Base-by-base conservation (phyloP, 2,797 vertebrate genomes). In the Caiman crocodilus region DNA sequence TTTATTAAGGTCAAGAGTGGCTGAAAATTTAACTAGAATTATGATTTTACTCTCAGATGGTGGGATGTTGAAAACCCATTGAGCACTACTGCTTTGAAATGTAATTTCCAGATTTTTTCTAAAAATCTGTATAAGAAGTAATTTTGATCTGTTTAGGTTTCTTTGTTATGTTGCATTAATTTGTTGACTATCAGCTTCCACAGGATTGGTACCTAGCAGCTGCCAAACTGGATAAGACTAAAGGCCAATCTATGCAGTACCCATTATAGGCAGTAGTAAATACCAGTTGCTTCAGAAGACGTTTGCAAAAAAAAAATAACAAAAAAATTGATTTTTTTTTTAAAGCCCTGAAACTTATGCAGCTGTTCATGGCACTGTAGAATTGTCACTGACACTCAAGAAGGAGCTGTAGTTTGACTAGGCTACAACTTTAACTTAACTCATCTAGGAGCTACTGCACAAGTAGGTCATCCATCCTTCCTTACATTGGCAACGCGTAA, bases 21-120 rank as follows among this genome's bases (percentile, higher is more conserved):
- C 42, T 91, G 88, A 93, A 96, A 74, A 60, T 79, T 60, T 89
- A 94, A 95, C 90, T 94, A 76, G 82, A 92, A 89, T 86, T 78
- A 78, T 42, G 82, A 91, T 94, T 97, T 95, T 85, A 59, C 84
- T 85, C 69, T 93, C 97, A 95, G 96, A 87, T 97, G 93, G 95
- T 83, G 86, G 76, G 93, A 83, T 85, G 63, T 92, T 87, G 94
- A 96, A 95, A 95, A 94, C 28, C 76, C 42, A 92, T 90, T 11
- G 30, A 69, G 92, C 4, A 1, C 65, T 84, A 74, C 87, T 80
- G 85, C 90, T 87, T 96, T 97, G 94, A 90, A 81, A 86, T 26
- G 42, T 50, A 32, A 10, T 25, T 67, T 77, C 64, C 28, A 5
- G 32, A 80, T 59, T 28, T 82, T 76, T 84, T 76, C 59, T 85